Evolutionary conservation across 53 echinoderm and acorn worm species (phyloP), one percentile per base, ranked within the genome.

Genomic region (Paracentrotus lividus): DNA sequence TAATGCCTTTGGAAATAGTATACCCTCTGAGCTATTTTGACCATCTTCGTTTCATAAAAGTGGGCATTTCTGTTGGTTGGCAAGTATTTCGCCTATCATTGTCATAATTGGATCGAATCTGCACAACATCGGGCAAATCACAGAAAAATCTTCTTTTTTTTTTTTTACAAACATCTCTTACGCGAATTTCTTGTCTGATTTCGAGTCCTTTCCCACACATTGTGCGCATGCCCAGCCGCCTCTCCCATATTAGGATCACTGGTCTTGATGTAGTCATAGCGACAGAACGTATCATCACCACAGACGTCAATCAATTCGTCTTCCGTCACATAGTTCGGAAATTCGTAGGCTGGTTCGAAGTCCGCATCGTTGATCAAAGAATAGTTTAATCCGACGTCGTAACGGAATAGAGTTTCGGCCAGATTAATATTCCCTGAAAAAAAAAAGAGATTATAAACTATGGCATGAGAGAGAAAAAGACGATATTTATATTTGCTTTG

Each of bases 191-290:
- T 55, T 1, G 94, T 96, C 69, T 55, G 84, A 27, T 72, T 78
- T 34, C 90, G 90, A 3, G 96, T 94, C 15, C 60, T 49, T 49
- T 94, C 92, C 84, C 93, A 95, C 32, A 84, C 84, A 38, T 88
- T 81, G 49, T 97, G 93, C 0, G 95, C 94, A 85, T 95, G 91
- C 77, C 26, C 90, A 9, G 97, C 88, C 1, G 75, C 91, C 33
- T 31, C 31, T 85, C 93, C 98, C 75, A 95, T 93, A 1, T 93
- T 58, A 13, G 92, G 88, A 34, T 93, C 84, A 38, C 92, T 91
- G 0, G 97, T 98, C 92, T 97, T 97, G 65, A 94, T 94, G 93
- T 95, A 98, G 94, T 98, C 98, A 92, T 96, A 98, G 49, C 95
- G 93, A 91, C 98, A 98, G 16, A 77, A 85, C 49, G 40, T 29